Evolutionary conservation across 1,140 invertebrate species (phyloP).

Genomic region (Galleria mellonella): DNA sequence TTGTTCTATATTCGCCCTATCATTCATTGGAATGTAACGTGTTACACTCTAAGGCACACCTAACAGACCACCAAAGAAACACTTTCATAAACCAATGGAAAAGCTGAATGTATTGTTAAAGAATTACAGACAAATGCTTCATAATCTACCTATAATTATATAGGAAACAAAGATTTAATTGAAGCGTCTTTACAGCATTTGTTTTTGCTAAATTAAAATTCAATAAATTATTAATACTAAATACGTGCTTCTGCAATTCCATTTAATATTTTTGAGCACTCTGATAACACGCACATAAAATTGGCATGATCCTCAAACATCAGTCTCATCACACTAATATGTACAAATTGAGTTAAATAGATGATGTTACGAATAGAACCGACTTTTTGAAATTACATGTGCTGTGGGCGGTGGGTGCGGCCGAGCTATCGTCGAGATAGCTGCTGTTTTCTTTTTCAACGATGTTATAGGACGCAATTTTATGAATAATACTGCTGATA

Average conservation of each 20-base stretch:
- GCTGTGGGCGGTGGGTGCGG: conserved; percentile 49
- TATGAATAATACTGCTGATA: conserved; percentile 89
- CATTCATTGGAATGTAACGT: not conserved
- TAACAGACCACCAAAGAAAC: not conserved
- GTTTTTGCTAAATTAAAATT: not conserved
- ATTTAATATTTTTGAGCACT: conserved; percentile 36
- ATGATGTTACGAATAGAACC: conserved; percentile 66
- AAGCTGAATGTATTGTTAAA: too few species aligned
- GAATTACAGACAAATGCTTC: too few species aligned
- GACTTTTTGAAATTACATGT: conserved; percentile 64
- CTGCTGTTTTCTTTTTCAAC: conserved; percentile 74
- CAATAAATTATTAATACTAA: conserved; percentile 1
- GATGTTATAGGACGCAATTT: conserved; percentile 81
- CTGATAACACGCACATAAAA: conserved; percentile 29
- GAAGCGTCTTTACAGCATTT: conserved; percentile 9
- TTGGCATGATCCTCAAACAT: conserved; percentile 55
- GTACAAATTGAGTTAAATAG: conserved; percentile 63
- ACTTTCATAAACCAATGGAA: too few species aligned
- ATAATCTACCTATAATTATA: too few species aligned
- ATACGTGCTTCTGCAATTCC: conserved; percentile 1
- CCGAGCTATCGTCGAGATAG: conserved; percentile 60
- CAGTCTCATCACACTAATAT: conserved; percentile 73
- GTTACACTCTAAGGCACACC: not conserved
- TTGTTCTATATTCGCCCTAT: conserved; percentile 5
- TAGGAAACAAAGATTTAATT: conserved; percentile 20